These are phyloP conservation scores for Diaperis boleti DNA, from an alignment of 2,888 invertebrate species.

Conservation along the genomic window DNA sequence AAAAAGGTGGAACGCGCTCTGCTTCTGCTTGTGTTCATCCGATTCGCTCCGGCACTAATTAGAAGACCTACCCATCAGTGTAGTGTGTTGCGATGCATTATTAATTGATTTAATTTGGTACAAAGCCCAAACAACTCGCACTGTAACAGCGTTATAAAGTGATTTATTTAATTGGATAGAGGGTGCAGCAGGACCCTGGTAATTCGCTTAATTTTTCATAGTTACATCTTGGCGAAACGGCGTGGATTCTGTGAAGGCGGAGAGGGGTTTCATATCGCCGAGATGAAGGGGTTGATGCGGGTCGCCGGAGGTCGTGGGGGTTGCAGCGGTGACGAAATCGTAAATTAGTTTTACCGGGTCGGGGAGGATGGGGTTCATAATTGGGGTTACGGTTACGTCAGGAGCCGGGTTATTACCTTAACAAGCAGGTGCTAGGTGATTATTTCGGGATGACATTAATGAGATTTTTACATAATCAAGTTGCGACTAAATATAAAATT, in stretches of 20 bases:
- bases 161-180: slow-evolving; percentile 33
- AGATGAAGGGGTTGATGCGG: no score
- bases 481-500: no score
- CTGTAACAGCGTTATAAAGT: slow-evolving; percentile 30
- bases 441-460: no score
- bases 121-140: slow-evolving; percentile 33
- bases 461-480: no score
- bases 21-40: background rate
- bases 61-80: slow-evolving; percentile 35
- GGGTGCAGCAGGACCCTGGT: slow-evolving; percentile 16
- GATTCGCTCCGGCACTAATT: slow-evolving; percentile 27
- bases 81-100: slow-evolving; percentile 38
- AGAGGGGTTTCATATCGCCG: no score
- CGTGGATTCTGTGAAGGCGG: background rate
- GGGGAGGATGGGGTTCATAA: no score
- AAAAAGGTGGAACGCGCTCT: background rate
- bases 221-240: slow-evolving; percentile 2
- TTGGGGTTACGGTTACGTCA: no score
- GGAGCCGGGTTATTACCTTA: no score
- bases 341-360: no score
- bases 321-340: no score
- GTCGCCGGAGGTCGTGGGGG: no score
- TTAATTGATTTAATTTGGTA: slow-evolving; percentile 41
- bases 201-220: slow-evolving; percentile 29
- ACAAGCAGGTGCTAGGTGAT: no score